These are phyloP conservation scores for Cisticola juncidis DNA, from an alignment of 2,113 vertebrate species.

Conservation along the genomic window DNA sequence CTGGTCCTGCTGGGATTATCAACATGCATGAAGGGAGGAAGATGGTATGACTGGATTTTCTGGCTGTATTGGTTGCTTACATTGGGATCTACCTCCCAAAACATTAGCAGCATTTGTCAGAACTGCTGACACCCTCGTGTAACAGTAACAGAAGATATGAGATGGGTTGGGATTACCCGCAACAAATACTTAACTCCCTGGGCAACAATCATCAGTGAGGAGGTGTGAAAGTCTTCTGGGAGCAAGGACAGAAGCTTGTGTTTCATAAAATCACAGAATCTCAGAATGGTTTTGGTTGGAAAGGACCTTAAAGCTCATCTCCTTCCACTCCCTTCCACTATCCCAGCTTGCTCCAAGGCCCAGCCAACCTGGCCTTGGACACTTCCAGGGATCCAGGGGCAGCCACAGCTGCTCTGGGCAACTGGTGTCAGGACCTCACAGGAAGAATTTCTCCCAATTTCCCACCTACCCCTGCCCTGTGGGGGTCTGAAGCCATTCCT, in stretches of 20 bases:
- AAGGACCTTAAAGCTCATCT: neutral
- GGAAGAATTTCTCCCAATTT: neutral
- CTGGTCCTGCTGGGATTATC: neutral
- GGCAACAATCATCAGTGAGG: neutral
- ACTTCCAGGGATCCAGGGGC: neutral
- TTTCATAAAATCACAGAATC: neutral
- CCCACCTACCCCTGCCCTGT: neutral
- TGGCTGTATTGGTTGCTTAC: neutral
- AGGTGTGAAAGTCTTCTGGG: neutral
- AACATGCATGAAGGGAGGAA: neutral
- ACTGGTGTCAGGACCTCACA: neutral
- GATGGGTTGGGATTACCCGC: rapidly evolving
- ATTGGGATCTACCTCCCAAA: neutral
- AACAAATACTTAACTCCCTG: neutral
- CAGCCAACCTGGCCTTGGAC: rapidly evolving
- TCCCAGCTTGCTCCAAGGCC: neutral
- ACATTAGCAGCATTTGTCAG: neutral
- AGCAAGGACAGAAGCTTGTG: neutral
- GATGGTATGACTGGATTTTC: neutral
- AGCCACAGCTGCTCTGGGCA: neutral
- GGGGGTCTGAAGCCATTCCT: neutral
- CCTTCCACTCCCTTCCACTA: neutral
- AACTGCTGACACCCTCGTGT: neutral
- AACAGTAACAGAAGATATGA: neutral
- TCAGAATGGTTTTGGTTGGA: neutral